Evolutionary conservation across 2,888 invertebrate genomes (phyloP).

Genomic region (Macropis europaea): DNA sequence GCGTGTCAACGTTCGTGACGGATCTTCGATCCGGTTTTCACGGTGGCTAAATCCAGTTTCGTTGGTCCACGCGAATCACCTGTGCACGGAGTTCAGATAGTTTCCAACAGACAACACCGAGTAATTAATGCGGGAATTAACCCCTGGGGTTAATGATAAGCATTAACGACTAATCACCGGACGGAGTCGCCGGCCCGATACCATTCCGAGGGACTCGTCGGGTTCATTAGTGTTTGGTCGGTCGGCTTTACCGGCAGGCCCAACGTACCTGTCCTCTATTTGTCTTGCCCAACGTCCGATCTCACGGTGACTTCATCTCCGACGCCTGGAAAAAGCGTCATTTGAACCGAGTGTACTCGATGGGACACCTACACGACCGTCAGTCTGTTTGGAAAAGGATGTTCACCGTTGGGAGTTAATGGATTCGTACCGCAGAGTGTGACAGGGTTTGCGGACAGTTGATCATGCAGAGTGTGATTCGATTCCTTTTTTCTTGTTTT

Average conservation of each 20-base stretch:
- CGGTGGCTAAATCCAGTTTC: not conserved
- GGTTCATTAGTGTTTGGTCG: slow-evolving; percentile 69
- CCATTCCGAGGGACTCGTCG: slow-evolving; percentile 57
- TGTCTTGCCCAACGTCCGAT: slow-evolving; percentile 43
- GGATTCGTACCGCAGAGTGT: no score
- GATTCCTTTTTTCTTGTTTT: no score
- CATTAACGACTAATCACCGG: slow-evolving; percentile 73
- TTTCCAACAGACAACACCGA: slow-evolving; percentile 56
- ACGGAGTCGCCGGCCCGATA: slow-evolving; percentile 49
- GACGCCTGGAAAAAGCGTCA: slow-evolving; percentile 22
- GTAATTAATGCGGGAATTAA: slow-evolving; percentile 74
- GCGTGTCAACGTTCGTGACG: not conserved
- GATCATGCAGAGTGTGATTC: no score
- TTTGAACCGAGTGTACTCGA: slow-evolving; percentile 1
- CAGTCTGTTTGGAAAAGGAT: no score
- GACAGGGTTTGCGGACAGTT: no score
- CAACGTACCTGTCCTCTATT: slow-evolving; percentile 58
- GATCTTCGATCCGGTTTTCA: slow-evolving; percentile 17
- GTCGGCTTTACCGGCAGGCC: slow-evolving; percentile 57
- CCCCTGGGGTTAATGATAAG: slow-evolving; percentile 73
- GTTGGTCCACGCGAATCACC: slow-evolving; percentile 35
- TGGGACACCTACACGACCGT: slow-evolving; percentile 2
- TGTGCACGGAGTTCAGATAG: slow-evolving; percentile 49
- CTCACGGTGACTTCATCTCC: slow-evolving; percentile 32
- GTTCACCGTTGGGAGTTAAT: no score